Base-by-base conservation (phyloP, 2,888 invertebrate genomes). In the Volucella inflata region DNA sequence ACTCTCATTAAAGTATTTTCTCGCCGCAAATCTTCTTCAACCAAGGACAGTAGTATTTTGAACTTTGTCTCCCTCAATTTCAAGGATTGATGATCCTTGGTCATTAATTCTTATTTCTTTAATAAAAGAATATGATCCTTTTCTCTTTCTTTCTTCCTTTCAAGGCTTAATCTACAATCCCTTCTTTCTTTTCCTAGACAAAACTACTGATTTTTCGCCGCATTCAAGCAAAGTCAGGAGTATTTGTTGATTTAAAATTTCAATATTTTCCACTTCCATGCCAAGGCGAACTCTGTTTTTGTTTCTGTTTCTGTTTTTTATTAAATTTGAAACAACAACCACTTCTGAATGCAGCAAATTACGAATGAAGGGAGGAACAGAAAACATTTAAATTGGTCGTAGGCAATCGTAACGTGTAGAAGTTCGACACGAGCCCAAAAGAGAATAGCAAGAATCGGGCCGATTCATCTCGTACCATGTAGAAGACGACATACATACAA, bases 101-200 rank as follows among this genome's bases (percentile, higher is more conserved):
- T 59, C 16, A 42, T 17, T 12, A 12, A 10, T 40, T 42, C 16
- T 36, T 9, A 38, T 14, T 59, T 16, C 40, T 42, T 40, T 40
- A 53, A 53, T n/a, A n/a, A 53, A 53, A n/a, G 36, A 53, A 53
- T 53, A 36, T 9, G 36, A 30, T n/a, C 53, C 42, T 42, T 0
- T 12, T 12, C 42, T 12, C 2, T 12, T 4, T 1, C 3, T 42
- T 42, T 11, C 12, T 42, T 30, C 6, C 30, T 6, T 0, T 6
- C 30, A 30, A 30, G 6, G 6, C 6, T 30, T 6, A 6, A 30
- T 6, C 6, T 2, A 30, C 30, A 30, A 30, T 30, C 30, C 10
- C 10, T 42, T 42, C 8, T 42, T 42, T 10, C 42, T 42, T 8
- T 12, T 42, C 42, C 10, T 42, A 42, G 42, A 1, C 1, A 42